Conservation (phyloP, 1,140 invertebrate genomes). For the Linepithema humile region DNA sequence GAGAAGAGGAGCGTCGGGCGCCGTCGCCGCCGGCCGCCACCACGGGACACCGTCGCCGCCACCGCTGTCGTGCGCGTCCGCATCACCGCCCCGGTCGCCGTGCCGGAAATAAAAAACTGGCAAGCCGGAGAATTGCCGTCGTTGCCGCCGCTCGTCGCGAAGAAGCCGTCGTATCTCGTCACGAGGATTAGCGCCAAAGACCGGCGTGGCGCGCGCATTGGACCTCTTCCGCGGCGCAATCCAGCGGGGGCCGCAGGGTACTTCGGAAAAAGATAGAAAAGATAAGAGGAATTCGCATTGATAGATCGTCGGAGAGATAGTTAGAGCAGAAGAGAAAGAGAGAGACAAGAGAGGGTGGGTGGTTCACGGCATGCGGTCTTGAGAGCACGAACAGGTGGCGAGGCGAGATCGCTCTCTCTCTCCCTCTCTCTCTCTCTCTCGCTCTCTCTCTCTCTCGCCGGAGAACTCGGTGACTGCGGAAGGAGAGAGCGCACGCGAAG, state of each 20-base stretch:
- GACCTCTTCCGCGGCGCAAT: not conserved
- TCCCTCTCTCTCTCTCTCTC: no score
- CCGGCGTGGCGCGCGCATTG: not conserved
- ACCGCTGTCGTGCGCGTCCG: conserved; percentile 16
- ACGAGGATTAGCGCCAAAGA: not conserved
- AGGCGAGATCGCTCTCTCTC: conserved; percentile 41
- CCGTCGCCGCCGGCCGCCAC: conserved; percentile 42
- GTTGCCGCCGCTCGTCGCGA: no score
- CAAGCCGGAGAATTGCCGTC: no score
- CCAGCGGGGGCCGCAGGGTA: not conserved
- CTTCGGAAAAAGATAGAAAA: not conserved
- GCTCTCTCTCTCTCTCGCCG: no score
- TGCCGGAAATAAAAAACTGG: conserved; percentile 3
- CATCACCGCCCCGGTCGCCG: not conserved
- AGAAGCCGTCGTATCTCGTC: no score
- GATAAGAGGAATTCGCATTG: not conserved
- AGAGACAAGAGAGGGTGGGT: conserved; percentile 32
- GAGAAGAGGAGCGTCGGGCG: conserved; percentile 63
- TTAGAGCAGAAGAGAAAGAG: not conserved
- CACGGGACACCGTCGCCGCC: conserved; percentile 54
- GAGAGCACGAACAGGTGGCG: conserved; percentile 66
- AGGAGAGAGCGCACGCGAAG: conserved; percentile 2
- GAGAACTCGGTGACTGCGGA: conserved; percentile 11
- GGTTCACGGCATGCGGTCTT: conserved; percentile 36
- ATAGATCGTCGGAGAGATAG: not conserved